These are phyloP conservation scores for Condylura cristata DNA, from an alignment of 2,113 vertebrate species.

Conservation along the genomic window DNA sequence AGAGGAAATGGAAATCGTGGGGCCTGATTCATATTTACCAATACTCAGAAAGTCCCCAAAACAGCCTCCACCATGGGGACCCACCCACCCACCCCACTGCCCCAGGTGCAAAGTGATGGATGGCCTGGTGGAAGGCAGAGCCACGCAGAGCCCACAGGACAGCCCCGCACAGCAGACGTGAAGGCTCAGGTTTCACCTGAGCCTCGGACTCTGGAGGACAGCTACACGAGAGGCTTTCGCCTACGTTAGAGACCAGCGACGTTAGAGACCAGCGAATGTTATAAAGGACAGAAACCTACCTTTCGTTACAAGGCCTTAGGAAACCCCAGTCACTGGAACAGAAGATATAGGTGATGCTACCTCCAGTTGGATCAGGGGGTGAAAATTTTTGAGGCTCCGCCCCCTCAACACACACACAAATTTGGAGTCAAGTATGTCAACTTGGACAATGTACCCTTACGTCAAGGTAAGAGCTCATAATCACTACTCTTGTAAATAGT, in stretches of 20 bases:
- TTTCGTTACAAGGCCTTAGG: background rate
- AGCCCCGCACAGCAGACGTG: fast-evolving
- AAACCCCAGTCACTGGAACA: background rate
- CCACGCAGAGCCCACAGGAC: fast-evolving
- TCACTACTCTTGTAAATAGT: background rate
- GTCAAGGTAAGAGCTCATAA: background rate
- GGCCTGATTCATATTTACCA: constrained; percentile 72
- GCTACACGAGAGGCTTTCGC: background rate
- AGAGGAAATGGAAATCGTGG: constrained; percentile 68
- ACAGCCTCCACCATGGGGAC: background rate
- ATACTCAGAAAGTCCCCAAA: constrained; percentile 71
- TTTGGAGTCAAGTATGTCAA: background rate
- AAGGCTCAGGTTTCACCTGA: background rate
- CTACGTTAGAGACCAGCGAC: too few relatives aligned
- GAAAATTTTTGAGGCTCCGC: background rate
- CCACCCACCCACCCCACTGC: background rate
- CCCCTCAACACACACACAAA: too few relatives aligned
- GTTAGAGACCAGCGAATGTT: too few relatives aligned
- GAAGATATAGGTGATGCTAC: background rate
- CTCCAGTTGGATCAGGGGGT: background rate
- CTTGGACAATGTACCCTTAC: background rate
- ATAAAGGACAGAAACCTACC: background rate
- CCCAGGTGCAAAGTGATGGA: background rate
- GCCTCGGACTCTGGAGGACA: background rate
- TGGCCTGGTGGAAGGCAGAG: background rate